phyloP scores from a whole-genome alignment of 2,888 invertebrate genomes.

The Nephrotoma flavescens region DNA sequence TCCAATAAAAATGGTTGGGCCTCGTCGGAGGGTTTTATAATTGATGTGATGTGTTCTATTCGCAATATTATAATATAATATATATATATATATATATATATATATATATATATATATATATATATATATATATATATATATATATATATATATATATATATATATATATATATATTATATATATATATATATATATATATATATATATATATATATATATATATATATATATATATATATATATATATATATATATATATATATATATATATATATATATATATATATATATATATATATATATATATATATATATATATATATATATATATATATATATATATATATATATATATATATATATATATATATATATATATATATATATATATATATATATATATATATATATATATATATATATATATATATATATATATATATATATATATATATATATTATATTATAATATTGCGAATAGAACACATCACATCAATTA shows the following conservation, averaged over 20 bases:
- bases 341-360: background rate
- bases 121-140: background rate
- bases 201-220: background rate
- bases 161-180: background rate
- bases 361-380: background rate
- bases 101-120: background rate
- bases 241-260: background rate
- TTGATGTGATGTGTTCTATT: too few relatives aligned
- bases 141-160: background rate
- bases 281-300: background rate
- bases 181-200: background rate
- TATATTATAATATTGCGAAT: too few relatives aligned
- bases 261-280: background rate
- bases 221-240: background rate
- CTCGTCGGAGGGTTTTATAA: too few relatives aligned
- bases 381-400: background rate
- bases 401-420: too few relatives aligned
- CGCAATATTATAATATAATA: too few relatives aligned
- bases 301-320: background rate
- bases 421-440: too few relatives aligned
- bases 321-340: background rate
- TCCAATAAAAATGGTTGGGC: too few relatives aligned
- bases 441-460: too few relatives aligned
- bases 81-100: too few relatives aligned
- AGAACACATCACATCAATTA: too few relatives aligned